phyloP scores from a whole-genome alignment of 2,113 vertebrate species.

The Tenebrosternarchus preto region DNA sequence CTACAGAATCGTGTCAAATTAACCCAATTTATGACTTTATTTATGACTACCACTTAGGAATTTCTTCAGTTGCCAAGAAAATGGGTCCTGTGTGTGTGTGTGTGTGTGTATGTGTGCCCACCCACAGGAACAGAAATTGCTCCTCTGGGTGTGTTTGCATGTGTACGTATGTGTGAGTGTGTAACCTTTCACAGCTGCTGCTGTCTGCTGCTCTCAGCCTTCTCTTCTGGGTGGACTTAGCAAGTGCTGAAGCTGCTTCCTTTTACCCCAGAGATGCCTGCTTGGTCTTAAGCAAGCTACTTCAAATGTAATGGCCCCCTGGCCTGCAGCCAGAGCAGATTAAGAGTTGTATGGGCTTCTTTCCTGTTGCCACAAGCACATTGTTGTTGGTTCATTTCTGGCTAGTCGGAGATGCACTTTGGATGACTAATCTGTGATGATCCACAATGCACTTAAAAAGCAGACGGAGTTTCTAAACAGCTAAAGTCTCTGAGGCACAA shows the following conservation, averaged over 20 bases:
- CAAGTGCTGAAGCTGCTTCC: constrained; percentile 64
- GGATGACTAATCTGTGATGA: constrained; percentile 62
- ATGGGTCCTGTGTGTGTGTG: constrained; percentile 61
- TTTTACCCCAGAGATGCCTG: constrained; percentile 62
- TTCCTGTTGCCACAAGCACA: constrained; percentile 61
- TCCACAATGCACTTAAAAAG: constrained; percentile 68
- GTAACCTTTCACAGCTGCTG: too few species aligned
- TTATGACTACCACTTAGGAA: constrained; percentile 71
- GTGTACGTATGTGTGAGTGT: too few species aligned
- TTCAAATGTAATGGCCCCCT: constrained; percentile 67
- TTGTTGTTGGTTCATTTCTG: constrained; percentile 63
- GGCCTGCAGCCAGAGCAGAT: constrained; percentile 60
- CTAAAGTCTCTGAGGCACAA: constrained; percentile 53
- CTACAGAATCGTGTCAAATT: constrained; percentile 77
- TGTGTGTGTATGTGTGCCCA: constrained; percentile 46
- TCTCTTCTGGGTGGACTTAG: constrained; percentile 60
- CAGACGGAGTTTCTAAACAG: constrained; percentile 69
- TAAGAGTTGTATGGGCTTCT: constrained; percentile 56
- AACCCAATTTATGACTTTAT: constrained; percentile 76
- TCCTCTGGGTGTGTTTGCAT: constrained; percentile 19
- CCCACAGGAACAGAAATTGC: constrained; percentile 63
- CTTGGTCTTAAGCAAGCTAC: constrained; percentile 64
- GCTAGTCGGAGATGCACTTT: constrained; percentile 62
- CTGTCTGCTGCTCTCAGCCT: constrained; percentile 25
- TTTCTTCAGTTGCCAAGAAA: constrained; percentile 74